Evolutionary conservation across 2,797 vertebrate species (phyloP).

Genomic region (Hemibagrus guttatus): DNA sequence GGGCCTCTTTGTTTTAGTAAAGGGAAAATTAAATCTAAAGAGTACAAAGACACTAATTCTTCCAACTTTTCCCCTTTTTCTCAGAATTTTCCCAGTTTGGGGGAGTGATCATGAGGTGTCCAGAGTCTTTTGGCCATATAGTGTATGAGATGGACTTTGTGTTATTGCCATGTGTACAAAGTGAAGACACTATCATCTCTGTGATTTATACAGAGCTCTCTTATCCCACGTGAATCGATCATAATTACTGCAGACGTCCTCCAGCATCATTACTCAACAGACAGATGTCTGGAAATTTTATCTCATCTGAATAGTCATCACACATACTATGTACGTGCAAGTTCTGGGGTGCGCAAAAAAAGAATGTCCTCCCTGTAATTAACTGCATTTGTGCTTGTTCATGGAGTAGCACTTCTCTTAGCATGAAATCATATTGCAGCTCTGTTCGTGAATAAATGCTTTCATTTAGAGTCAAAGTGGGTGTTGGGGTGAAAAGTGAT

Average conservation of each 20-base stretch:
- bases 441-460: slow-evolving; percentile 42
- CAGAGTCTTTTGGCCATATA: background rate
- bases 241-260: background rate
- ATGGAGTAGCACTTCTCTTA: slow-evolving; percentile 43
- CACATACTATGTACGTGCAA: background rate
- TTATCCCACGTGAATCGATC: background rate
- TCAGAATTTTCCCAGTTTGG: background rate
- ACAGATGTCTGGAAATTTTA: background rate
- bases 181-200: background rate
- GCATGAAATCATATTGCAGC: slow-evolving; percentile 37
- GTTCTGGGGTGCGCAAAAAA: slow-evolving; percentile 34
- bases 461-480: slow-evolving; percentile 36
- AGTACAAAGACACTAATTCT: background rate
- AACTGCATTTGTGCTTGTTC: slow-evolving; percentile 45
- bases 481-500: slow-evolving; percentile 21
- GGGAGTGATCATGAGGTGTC: background rate
- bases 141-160: background rate
- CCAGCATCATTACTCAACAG: background rate
- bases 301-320: background rate
- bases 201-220: background rate
- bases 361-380: slow-evolving; percentile 44
- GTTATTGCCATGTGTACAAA: background rate
- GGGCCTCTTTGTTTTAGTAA: background rate
- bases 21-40: background rate
- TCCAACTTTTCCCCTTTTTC: too few relatives aligned